Conservation (phyloP, 2,797 vertebrate species). For the Hippoglossus hippoglossus region DNA sequence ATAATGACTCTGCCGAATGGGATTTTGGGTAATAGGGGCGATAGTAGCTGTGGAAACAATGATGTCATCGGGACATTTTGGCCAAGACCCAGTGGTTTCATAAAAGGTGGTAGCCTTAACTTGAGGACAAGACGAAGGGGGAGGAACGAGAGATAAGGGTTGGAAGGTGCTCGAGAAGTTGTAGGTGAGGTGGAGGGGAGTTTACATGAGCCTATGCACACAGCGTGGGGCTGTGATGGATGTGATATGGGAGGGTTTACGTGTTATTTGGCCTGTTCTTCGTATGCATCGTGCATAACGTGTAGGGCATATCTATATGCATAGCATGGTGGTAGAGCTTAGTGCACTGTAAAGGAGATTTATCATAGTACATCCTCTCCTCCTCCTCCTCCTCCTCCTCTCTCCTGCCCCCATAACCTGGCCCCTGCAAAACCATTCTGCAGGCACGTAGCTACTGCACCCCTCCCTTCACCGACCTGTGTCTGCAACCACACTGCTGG, state of each 20-base stretch:
- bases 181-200: slow-evolving; percentile 41
- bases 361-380: slow-evolving; percentile 35
- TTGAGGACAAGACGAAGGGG: slow-evolving; percentile 15
- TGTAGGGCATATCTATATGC: slow-evolving; percentile 47
- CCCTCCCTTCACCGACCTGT: slow-evolving; percentile 51
- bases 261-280: slow-evolving; percentile 50
- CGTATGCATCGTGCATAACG: slow-evolving; percentile 51
- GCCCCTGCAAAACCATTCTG: slow-evolving; percentile 62
- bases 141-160: slow-evolving; percentile 37
- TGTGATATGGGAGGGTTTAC: slow-evolving; percentile 44
- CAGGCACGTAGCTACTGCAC: slow-evolving; percentile 72
- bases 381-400: neutral
- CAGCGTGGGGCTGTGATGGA: slow-evolving; percentile 28
- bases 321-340: slow-evolving; percentile 41
- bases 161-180: slow-evolving; percentile 25
- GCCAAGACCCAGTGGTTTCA: slow-evolving; percentile 40
- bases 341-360: slow-evolving; percentile 35
- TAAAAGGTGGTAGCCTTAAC: slow-evolving; percentile 45
- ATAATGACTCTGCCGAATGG: slow-evolving; percentile 70
- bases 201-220: slow-evolving; percentile 54
- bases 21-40: slow-evolving; percentile 69
- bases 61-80: slow-evolving; percentile 67
- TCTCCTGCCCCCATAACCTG: slow-evolving; percentile 14
- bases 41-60: slow-evolving; percentile 78
- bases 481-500: slow-evolving; percentile 58